A percentile compares a stretch with the other conserved stretches of the same genome.
phyloP scores from a whole-genome alignment of 2,888 invertebrate genomes.

The Metallyticus violacea region DNA sequence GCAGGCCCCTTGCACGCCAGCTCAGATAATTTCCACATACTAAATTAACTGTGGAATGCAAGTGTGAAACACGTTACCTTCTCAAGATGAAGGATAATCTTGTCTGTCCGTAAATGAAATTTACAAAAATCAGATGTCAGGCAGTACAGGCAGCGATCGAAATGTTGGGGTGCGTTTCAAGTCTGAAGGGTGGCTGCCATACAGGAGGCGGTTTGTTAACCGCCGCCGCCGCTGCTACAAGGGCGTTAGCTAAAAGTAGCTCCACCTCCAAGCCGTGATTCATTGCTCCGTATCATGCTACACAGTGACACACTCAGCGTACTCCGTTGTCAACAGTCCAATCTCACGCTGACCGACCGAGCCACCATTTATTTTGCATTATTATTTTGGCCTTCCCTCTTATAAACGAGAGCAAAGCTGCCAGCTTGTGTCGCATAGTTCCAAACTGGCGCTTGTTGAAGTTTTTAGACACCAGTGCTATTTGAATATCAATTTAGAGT shows the following conservation, averaged over 20 bases:
- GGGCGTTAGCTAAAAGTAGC: conserved; percentile 18
- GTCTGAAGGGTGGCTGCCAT: background rate
- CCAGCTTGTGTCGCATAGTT: background rate
- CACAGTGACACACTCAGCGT: background rate
- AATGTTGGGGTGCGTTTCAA: background rate
- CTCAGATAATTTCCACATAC: too few species aligned
- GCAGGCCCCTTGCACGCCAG: too few species aligned
- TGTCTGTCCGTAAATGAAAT: too few species aligned
- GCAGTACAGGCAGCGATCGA: too few species aligned
- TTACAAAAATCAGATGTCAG: too few species aligned
- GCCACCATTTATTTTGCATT: background rate
- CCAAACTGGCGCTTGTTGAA: too few species aligned
- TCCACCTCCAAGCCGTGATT: background rate
- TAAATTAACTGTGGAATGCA: too few species aligned
- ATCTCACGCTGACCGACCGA: background rate
- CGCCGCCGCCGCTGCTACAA: background rate
- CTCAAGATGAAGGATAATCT: too few species aligned
- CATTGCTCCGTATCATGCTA: background rate
- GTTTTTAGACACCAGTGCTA: too few species aligned
- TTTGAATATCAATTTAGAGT: too few species aligned
- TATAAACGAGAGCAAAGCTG: background rate
- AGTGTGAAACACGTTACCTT: too few species aligned
- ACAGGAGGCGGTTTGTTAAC: background rate
- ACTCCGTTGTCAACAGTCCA: background rate
- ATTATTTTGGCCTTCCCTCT: background rate